These are phyloP conservation scores for Labroides dimidiatus DNA, from an alignment of 2,797 vertebrate species.

Conservation along the genomic window DNA sequence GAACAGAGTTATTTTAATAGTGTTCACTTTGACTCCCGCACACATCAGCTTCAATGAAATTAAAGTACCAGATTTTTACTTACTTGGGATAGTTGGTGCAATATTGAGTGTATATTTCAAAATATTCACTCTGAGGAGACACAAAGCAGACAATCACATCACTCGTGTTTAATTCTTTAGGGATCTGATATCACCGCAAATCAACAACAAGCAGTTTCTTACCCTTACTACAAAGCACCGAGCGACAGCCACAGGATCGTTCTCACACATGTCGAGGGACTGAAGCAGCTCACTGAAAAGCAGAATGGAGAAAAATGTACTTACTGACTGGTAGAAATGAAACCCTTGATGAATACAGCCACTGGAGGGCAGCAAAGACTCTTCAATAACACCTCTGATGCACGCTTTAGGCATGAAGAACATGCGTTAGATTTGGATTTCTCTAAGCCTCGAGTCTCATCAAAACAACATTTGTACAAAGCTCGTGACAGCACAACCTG, in stretches of 20 bases:
- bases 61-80: conserved; percentile 58
- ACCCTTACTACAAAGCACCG: conserved; percentile 96
- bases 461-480: conserved; percentile 18
- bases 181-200: not conserved
- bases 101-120: conserved; percentile 98
- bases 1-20: not conserved
- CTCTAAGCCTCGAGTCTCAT: not conserved
- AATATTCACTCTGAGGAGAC: conserved; percentile 91
- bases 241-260: conserved; percentile 93
- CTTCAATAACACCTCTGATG: conserved; percentile 3
- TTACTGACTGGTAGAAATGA: not conserved
- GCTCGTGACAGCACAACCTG: conserved; percentile 18
- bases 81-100: conserved; percentile 99
- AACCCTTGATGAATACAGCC: conserved; percentile 5
- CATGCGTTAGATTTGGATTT: conserved; percentile 1
- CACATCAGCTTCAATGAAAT: not conserved
- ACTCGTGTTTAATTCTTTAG: not conserved
- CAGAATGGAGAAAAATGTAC: not conserved
- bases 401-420: not conserved
- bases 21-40: not conserved
- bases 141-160: conserved; percentile 32
- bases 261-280: conserved; percentile 92
- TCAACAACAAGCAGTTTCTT: conserved; percentile 40
- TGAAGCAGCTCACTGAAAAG: conserved; percentile 90
- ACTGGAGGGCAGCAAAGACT: conserved; percentile 63